Conservation (phyloP, 2,888 invertebrate species). For the Oxystoma pomonae region DNA sequence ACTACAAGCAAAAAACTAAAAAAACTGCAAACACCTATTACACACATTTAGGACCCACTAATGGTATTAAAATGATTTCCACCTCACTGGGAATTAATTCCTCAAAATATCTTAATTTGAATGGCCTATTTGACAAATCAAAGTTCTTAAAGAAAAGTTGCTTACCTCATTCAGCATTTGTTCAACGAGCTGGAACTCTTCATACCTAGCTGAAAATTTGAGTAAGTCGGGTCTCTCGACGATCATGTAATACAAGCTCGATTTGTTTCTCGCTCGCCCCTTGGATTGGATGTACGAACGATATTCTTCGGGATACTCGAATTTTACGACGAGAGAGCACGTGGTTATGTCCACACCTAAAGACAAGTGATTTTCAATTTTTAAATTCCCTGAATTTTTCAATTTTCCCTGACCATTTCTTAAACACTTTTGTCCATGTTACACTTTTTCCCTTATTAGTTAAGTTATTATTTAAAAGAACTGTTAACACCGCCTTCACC, state of each 20-base stretch:
- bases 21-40: too few species aligned
- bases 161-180: slow-evolving; percentile 50
- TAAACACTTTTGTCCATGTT: too few species aligned
- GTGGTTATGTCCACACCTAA: slow-evolving; percentile 67
- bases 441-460: too few species aligned
- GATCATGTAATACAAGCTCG: slow-evolving; percentile 60
- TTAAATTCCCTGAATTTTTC: too few species aligned
- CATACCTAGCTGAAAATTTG: slow-evolving; percentile 44
- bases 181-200: slow-evolving; percentile 49
- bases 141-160: slow-evolving; percentile 12
- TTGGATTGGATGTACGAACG: slow-evolving; percentile 86
- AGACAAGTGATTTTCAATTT: slow-evolving; percentile 50
- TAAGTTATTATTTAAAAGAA: too few species aligned
- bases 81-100: too few species aligned
- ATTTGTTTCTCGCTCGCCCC: slow-evolving; percentile 72
- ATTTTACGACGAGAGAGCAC: slow-evolving; percentile 76
- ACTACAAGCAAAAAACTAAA: too few species aligned
- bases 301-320: slow-evolving; percentile 67
- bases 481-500: too few species aligned
- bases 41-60: too few species aligned
- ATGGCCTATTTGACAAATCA: too few species aligned
- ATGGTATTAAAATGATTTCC: too few species aligned
- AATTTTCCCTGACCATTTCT: background rate
- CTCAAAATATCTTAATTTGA: too few species aligned
- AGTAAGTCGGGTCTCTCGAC: slow-evolving; percentile 40